A percentile compares a stretch with the other conserved stretches of the same genome.
These are phyloP conservation scores for Micromussa lordhowensis DNA, from an alignment of 92 coral and sea anemone species.

Conservation along the genomic window DNA sequence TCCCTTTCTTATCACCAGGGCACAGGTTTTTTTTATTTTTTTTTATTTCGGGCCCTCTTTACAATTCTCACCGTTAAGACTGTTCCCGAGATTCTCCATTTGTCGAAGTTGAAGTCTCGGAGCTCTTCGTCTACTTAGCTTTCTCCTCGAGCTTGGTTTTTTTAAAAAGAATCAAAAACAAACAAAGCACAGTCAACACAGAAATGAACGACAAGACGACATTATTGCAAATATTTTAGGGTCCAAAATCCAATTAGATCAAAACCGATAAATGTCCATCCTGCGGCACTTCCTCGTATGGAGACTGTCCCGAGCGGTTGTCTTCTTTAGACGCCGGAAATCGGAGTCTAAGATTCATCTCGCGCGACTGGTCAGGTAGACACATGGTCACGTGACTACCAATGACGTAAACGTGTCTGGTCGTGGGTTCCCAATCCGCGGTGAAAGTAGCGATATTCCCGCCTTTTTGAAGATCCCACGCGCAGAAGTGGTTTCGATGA, in stretches of 20 bases:
- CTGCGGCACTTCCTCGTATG: conserved; percentile 15
- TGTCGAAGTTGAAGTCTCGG: too few species aligned
- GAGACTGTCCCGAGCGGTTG: conserved; percentile 2
- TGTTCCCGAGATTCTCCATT: too few species aligned
- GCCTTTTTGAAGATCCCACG: conserved; percentile 55
- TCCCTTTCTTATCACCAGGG: too few species aligned
- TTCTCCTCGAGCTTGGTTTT: too few species aligned
- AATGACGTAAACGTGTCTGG: conserved; percentile 63
- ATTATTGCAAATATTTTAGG: not conserved
- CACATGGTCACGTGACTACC: conserved; percentile 59
- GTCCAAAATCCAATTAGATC: not conserved
- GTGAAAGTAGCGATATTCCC: conserved; percentile 63
- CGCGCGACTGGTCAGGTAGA: conserved; percentile 48
- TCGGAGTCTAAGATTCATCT: conserved; percentile 40
- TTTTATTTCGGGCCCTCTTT: too few species aligned
- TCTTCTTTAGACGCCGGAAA: conserved; percentile 30
- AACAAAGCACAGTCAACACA: too few species aligned
- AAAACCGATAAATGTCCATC: conserved; percentile 30
- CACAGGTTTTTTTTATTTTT: too few species aligned
- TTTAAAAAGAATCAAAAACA: too few species aligned
- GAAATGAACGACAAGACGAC: not conserved
- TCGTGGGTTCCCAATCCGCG: conserved; percentile 66
- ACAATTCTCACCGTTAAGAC: too few species aligned
- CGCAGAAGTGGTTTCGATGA: conserved; percentile 62
- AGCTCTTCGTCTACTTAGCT: too few species aligned